Base-by-base conservation (phyloP, 2,113 vertebrate genomes). In the Xenopus laevis region DNA sequence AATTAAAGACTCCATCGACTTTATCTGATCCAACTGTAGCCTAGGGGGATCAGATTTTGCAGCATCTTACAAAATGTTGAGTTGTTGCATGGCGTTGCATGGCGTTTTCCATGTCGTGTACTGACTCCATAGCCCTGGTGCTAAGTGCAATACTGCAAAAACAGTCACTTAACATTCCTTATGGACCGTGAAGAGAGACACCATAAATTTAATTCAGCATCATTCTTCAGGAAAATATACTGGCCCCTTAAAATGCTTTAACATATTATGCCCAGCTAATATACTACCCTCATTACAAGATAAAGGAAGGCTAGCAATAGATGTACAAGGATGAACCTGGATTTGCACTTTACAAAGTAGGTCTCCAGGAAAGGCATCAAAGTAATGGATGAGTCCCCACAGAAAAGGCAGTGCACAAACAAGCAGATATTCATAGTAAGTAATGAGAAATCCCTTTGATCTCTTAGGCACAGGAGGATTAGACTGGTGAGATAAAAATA, bases 371-470 rank as follows among this genome's bases (percentile, higher is more conserved):
- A 69, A 63, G 66, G 62, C 58, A 76, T 76, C 73, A 76, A 76
- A 76, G 66, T n/a, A 55, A 33, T 7, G 20, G 53, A 55, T 17
- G 13, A 15, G 23, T 61, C 57, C 21, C 58, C 27, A 44, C 4
- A 45, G 46, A 47, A 61, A 67, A 68, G 23, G 40, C 55, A 21
- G 21, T 45, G 66, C 66, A 23, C 47, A 69, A 55, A 69, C 73
- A 63, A 76, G 72, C 65, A 44, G 55, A 75, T 33, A 75, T 52
- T 75, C 30, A 20, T 47, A 61, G 52, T 46, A 53, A 68, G 58
- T 69, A 62, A 69, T 63, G 59, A 76, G 59, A 76, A 74, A 74
- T 40, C 66, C 59, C 50, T 76, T 76, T 76, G 65, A 76, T 76
- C 73, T 76, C 62, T 63, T 52, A 46, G 45, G 73, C 23, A 66